Conservation (phyloP, 2,797 vertebrate species). For the Potorous gilbertii region DNA sequence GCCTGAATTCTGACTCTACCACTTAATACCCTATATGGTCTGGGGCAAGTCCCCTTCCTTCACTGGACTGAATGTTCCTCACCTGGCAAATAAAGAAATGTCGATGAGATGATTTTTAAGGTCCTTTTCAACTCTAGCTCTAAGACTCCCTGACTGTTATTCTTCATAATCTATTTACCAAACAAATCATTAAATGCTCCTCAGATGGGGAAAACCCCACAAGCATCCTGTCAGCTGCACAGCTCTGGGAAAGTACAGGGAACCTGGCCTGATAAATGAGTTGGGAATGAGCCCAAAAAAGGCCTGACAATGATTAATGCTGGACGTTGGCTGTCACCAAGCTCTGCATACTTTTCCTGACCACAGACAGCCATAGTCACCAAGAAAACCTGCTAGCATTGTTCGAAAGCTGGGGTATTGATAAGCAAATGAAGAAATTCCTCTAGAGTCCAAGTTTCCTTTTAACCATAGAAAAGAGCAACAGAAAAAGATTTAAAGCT, state of each 20-base stretch:
- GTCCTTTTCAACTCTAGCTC: neutral
- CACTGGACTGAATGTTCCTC: neutral
- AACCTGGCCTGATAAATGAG: neutral
- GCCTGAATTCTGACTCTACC: neutral
- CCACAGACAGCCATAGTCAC: neutral
- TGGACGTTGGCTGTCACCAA: neutral
- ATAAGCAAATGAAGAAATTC: neutral
- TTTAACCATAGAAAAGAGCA: neutral
- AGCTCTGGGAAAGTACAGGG: neutral
- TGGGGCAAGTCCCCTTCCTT: neutral
- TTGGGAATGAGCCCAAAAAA: neutral
- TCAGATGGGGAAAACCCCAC: neutral
- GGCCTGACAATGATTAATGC: neutral
- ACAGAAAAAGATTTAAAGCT: neutral
- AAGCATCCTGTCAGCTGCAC: neutral
- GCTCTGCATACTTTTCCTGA: neutral
- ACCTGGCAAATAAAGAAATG: neutral
- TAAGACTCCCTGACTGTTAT: neutral
- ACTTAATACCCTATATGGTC: neutral
- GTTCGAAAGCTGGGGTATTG: neutral
- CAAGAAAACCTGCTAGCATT: neutral
- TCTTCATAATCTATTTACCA: neutral
- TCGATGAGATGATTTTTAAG: neutral
- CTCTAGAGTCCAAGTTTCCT: neutral
- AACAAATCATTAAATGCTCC: neutral